These are phyloP conservation scores for Rhinopomastus cyanomelas DNA, from an alignment of 2,113 vertebrate species.

Conservation along the genomic window DNA sequence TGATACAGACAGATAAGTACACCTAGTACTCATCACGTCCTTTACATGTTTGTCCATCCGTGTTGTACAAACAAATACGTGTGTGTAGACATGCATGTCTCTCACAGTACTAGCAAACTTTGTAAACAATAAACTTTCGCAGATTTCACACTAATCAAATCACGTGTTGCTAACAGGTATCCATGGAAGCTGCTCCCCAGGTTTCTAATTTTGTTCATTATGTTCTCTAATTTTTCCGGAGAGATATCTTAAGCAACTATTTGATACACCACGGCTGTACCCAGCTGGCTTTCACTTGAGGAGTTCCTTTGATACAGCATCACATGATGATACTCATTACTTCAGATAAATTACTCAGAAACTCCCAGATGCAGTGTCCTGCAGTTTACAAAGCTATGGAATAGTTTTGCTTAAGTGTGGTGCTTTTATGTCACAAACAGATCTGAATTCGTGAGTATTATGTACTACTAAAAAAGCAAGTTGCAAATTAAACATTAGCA, in stretches of 20 bases:
- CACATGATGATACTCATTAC: slow-evolving; percentile 57
- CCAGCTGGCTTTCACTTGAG: slow-evolving; percentile 51
- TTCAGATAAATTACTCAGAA: slow-evolving; percentile 67
- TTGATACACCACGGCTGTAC: slow-evolving; percentile 41
- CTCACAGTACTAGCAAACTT: not conserved
- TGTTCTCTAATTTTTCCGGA: slow-evolving; percentile 63
- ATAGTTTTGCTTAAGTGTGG: not conserved
- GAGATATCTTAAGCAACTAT: slow-evolving; percentile 47
- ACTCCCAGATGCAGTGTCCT: slow-evolving; percentile 51
- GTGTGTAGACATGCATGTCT: not conserved
- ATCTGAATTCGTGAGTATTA: not conserved
- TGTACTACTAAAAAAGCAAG: not conserved
- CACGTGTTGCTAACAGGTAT: slow-evolving; percentile 25
- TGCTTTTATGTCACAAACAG: slow-evolving; percentile 1
- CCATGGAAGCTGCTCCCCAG: slow-evolving; percentile 24
- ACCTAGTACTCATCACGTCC: not conserved
- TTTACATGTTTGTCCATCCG: not conserved
- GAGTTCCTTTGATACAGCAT: slow-evolving; percentile 53
- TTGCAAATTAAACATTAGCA: not conserved
- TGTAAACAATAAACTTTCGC: slow-evolving; percentile 26
- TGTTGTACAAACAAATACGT: not conserved
- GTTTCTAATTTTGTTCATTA: slow-evolving; percentile 60
- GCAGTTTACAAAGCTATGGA: slow-evolving; percentile 10
- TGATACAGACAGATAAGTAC: not conserved
- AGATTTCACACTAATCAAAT: slow-evolving; percentile 39